Evolutionary conservation across 1,140 invertebrate genomes (phyloP).

Genomic region (Sitobion miscanthi): DNA sequence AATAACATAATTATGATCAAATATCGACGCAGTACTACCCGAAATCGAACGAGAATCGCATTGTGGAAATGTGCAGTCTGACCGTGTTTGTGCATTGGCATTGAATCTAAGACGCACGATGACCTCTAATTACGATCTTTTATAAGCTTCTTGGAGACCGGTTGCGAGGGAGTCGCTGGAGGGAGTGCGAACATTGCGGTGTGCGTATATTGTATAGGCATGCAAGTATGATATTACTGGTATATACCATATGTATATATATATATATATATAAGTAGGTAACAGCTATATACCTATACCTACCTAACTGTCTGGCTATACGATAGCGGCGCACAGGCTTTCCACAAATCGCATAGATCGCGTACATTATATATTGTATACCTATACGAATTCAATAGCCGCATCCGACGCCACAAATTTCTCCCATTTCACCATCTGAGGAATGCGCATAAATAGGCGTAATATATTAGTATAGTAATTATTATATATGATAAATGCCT

Average conservation of each 20-base stretch:
- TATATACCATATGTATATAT: neutral
- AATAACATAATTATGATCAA: neutral
- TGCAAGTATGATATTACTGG: neutral
- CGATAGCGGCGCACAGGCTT: neutral
- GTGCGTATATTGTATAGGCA: neutral
- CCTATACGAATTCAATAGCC: neutral
- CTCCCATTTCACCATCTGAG: conserved; percentile 13
- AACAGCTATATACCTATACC: neutral
- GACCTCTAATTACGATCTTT: conserved; percentile 51
- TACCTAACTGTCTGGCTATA: neutral
- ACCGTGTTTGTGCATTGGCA: conserved; percentile 19
- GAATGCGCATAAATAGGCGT: neutral
- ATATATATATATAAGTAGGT: neutral
- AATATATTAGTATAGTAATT: neutral
- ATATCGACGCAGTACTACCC: neutral
- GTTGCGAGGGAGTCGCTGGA: conserved; percentile 18
- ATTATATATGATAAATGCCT: neutral
- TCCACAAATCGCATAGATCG: conserved; percentile 3
- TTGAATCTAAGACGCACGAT: conserved; percentile 32
- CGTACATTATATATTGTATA: neutral
- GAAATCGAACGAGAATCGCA: conserved; percentile 49
- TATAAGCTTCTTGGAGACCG: conserved; percentile 29
- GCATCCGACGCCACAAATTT: neutral
- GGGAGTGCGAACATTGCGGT: conserved; percentile 31
- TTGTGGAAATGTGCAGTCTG: neutral